Conservation (phyloP, 2,888 invertebrate species). For the Hirtodrosophila duncani region DNA sequence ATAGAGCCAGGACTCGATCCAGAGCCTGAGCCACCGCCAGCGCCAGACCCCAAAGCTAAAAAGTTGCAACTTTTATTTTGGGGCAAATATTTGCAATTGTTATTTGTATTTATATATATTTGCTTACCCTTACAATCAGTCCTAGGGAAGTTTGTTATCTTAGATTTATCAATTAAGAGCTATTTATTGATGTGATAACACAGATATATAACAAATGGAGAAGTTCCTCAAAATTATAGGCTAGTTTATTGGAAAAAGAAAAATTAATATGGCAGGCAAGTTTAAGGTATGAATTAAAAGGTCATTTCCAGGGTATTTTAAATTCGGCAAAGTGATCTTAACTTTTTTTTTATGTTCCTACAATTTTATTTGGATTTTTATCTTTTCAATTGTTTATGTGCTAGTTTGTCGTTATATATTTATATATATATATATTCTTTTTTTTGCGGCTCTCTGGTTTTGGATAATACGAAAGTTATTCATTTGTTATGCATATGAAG, state of each 20-base stretch:
- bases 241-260: too few relatives aligned
- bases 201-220: too few relatives aligned
- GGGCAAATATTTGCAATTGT: conserved; percentile 64
- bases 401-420: conserved; percentile 17
- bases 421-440: conserved; percentile 4
- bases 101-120: conserved; percentile 42
- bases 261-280: too few relatives aligned
- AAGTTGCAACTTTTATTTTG: conserved; percentile 41
- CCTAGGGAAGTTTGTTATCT: too few relatives aligned
- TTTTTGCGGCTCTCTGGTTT: conserved; percentile 9
- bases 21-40: neutral
- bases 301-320: too few relatives aligned
- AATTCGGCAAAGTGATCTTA: too few relatives aligned
- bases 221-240: too few relatives aligned
- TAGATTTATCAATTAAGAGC: too few relatives aligned
- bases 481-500: conserved; percentile 72
- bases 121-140: too few relatives aligned
- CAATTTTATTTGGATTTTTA: conserved; percentile 35
- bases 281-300: too few relatives aligned
- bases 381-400: conserved; percentile 59
- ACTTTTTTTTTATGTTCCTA: conserved; percentile 37
- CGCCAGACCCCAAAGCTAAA: conserved; percentile 40
- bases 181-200: too few relatives aligned
- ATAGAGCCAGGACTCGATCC: conserved; percentile 34
- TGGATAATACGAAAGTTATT: conserved; percentile 53